Conservation (phyloP, 23 tunicate genomes). For the Trididemnum clinides region DNA sequence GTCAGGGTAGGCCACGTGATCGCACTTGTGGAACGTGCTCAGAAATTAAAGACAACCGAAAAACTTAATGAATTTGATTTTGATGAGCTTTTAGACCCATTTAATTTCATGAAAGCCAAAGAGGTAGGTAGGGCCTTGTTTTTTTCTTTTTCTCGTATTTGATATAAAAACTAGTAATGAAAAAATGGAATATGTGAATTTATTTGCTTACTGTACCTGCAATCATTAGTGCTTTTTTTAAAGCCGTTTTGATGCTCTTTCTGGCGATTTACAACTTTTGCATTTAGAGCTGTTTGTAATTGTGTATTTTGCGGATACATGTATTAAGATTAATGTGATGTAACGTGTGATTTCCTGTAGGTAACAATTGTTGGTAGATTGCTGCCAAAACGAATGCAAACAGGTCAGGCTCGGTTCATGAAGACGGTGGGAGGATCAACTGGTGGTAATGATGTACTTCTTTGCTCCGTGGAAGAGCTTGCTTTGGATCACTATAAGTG, state of each 20-base stretch:
- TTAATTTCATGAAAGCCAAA: conserved; percentile 8
- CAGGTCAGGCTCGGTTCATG: conserved; percentile 75
- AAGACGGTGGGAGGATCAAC: not conserved
- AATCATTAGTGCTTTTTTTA: too few relatives aligned
- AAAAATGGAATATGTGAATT: too few relatives aligned
- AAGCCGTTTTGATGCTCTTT: too few relatives aligned
- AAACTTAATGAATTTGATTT: conserved; percentile 16
- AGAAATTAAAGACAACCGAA: not conserved
- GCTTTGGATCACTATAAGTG: conserved; percentile 85
- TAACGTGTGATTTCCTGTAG: too few relatives aligned
- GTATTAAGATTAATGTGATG: too few relatives aligned
- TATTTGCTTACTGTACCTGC: too few relatives aligned
- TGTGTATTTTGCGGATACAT: too few relatives aligned
- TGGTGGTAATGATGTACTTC: conserved; percentile 32
- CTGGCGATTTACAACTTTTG: too few relatives aligned
- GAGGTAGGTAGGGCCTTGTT: conserved; percentile 5
- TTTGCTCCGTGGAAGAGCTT: conserved; percentile 91
- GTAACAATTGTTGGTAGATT: conserved; percentile 66
- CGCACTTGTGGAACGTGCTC: conserved; percentile 46
- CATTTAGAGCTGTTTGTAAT: too few relatives aligned
- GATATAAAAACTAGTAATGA: too few relatives aligned
- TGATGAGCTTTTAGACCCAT: not conserved
- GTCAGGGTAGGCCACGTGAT: conserved; percentile 75
- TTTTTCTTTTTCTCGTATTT: too few relatives aligned
- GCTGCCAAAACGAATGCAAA: conserved; percentile 81